Evolutionary conservation across 2,797 vertebrate species (phyloP), one percentile per base, ranked within the genome.

Genomic region (Mormyrops attenuatus): DNA sequence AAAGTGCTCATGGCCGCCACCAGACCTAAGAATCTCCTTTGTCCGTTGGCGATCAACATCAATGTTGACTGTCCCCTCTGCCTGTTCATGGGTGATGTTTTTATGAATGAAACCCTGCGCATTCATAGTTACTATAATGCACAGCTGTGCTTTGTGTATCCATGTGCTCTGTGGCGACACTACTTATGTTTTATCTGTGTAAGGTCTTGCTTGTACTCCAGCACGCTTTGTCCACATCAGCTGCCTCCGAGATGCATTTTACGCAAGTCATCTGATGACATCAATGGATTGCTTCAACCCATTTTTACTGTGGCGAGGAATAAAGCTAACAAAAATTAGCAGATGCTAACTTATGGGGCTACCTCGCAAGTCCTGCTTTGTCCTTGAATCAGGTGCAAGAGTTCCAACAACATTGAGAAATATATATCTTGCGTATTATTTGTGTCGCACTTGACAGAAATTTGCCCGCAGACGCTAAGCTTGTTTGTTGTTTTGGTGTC

Each of bases 381-480:
- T 55, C 88, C 82, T 89, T 90, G 82, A 90, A 90, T 57, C 88
- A 89, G 88, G 90, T 89, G 80, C 30, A 60, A 44, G 47, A 57
- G 38, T 87, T 22, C 26, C 50, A 30, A 15, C 38, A 88, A 77
- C n/a, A 84, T 47, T 22, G 53, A 53, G 53, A 44, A 60, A 30
- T 84, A 63, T 41, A 26, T 30, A 87, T 52, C 3, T 52, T 85
- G 84, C 84, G 87, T 69, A 44, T 87, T 38, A 41, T 87, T 85
- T 86, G 82, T 66, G 87, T 30, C 8, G 13, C 22, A 47, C 84
- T 89, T 88, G 80, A 44, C 80, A 88, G 49, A 49, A 41, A 47
- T 88, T 44, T 88, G 41, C 49, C 89, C 9, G 44, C 47, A 34
- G 34, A 55, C 53, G 52, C 44, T 66, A 44, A 89, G 5, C 73